These are phyloP conservation scores for Caenorhabditis becei DNA, from an alignment of 2,888 invertebrate species.

Conservation along the genomic window DNA sequence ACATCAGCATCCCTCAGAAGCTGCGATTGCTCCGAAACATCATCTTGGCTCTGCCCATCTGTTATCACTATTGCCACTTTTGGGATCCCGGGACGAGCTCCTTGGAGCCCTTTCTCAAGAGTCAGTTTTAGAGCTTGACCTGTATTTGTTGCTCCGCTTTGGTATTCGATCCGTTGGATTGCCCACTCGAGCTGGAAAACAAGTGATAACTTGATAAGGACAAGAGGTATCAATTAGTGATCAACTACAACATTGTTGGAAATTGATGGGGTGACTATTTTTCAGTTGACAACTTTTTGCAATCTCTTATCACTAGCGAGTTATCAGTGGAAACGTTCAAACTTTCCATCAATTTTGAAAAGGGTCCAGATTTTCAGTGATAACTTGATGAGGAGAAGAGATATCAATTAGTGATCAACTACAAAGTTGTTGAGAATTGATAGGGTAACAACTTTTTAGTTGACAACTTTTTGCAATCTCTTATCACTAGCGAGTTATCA, in stretches of 20 bases:
- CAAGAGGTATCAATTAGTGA: neutral
- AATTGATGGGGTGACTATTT: too few relatives aligned
- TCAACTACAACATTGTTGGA: too few relatives aligned
- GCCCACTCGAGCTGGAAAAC: conserved; percentile 77
- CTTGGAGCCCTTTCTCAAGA: conserved; percentile 72
- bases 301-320: too few relatives aligned
- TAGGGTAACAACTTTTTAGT: too few relatives aligned
- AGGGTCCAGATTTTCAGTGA: too few relatives aligned
- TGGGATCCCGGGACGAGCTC: conserved; percentile 79
- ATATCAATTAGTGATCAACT: neutral
- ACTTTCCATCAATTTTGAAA: too few relatives aligned
- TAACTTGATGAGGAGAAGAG: neutral
- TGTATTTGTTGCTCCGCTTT: conserved; percentile 80
- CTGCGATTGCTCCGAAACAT: conserved; percentile 78
- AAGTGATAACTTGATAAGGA: neutral
- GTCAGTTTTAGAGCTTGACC: conserved; percentile 78
- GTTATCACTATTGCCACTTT: conserved; percentile 82
- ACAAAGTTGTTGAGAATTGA: too few relatives aligned
- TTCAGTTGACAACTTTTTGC: too few relatives aligned
- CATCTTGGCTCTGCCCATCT: conserved; percentile 82
- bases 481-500: too few relatives aligned
- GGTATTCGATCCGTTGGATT: conserved; percentile 77
- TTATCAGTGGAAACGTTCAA: too few relatives aligned
- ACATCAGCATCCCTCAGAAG: conserved; percentile 80
- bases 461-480: too few relatives aligned